Percentiles rank a stretch among this genome's conserved stretches.
Evolutionary conservation across 2,113 vertebrate species (phyloP).

Genomic region (Solea solea): DNA sequence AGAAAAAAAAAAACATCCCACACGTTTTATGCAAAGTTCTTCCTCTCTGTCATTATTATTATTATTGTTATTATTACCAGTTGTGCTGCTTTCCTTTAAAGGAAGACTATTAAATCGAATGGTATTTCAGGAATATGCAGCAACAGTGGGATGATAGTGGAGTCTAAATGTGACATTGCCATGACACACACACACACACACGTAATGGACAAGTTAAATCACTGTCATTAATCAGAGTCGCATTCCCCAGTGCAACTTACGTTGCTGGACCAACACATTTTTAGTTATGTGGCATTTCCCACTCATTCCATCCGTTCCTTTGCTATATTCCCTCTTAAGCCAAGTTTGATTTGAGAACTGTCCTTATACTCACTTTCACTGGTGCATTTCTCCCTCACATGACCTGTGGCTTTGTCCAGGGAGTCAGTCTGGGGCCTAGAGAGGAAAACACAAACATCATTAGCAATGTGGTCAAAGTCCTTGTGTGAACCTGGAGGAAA

Average conservation of each 20-base stretch:
- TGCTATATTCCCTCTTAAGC: not conserved
- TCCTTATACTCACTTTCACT: not conserved
- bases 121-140: conserved; percentile 14
- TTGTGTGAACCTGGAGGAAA: conserved; percentile 36
- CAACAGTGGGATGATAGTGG: not conserved
- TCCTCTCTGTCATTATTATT: not conserved
- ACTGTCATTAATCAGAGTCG: no score
- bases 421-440: conserved; percentile 34
- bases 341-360: conserved; percentile 11
- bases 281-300: no score
- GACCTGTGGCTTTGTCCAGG: conserved; percentile 31
- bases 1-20: not conserved
- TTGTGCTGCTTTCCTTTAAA: conserved; percentile 10
- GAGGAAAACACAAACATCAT: conserved; percentile 54
- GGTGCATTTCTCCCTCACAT: conserved; percentile 9
- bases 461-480: conserved; percentile 41
- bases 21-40: not conserved
- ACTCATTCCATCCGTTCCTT: no score
- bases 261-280: no score
- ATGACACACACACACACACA: not conserved
- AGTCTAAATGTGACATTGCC: conserved; percentile 11
- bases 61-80: not conserved
- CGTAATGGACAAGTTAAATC: no score
- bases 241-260: no score
- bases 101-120: not conserved